These are phyloP conservation scores for Ciconia stormi DNA, from an alignment of 2,113 vertebrate species.

Conservation along the genomic window DNA sequence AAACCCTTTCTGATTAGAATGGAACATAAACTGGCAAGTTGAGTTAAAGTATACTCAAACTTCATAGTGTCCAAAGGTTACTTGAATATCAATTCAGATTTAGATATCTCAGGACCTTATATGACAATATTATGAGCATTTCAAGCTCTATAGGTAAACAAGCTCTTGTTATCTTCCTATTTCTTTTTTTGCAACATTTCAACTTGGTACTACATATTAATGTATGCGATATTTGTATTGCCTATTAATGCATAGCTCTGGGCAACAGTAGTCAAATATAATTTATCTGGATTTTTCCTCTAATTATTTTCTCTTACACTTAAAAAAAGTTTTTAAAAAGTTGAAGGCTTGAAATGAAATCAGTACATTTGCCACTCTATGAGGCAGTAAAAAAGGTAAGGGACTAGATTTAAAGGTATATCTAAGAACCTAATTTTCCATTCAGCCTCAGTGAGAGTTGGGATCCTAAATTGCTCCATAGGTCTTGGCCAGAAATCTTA, in stretches of 20 bases:
- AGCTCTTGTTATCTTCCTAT: not conserved
- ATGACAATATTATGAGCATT: not conserved
- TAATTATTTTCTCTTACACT: not conserved
- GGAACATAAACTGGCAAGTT: not conserved
- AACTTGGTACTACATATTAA: not conserved
- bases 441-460: not conserved
- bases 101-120: not conserved
- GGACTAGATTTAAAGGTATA: not conserved
- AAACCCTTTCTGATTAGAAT: not conserved
- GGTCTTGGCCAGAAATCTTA: not conserved
- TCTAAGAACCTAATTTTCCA: not conserved
- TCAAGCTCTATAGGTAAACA: not conserved
- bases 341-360: not conserved
- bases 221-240: not conserved
- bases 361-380: not conserved
- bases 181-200: not conserved
- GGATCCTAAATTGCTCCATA: not conserved
- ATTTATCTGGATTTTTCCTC: not conserved
- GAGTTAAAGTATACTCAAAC: not conserved
- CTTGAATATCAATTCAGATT: not conserved
- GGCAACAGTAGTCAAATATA: not conserved
- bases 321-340: not conserved
- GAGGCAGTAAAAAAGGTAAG: not conserved
- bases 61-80: not conserved
- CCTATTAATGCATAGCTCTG: not conserved